phyloP scores from a whole-genome alignment of 2,888 invertebrate species.

The Xestoiulus laeticollis region DNA sequence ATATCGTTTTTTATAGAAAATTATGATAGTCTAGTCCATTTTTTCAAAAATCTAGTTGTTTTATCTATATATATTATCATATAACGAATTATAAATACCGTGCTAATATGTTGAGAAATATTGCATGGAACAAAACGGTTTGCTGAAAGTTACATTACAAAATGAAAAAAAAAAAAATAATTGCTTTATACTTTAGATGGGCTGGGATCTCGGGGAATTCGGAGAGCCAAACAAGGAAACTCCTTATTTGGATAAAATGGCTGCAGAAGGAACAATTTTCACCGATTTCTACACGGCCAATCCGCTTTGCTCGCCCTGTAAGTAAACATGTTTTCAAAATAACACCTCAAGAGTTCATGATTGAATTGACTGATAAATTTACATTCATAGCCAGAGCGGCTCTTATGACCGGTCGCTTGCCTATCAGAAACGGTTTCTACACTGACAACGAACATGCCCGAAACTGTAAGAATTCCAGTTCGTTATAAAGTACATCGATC shows the following conservation, averaged over 20 bases:
- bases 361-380: background rate
- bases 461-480: constrained; percentile 61
- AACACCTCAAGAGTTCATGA: background rate
- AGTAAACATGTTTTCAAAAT: constrained; percentile 58
- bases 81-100: too few species aligned
- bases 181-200: constrained; percentile 63
- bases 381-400: constrained; percentile 63
- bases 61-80: too few species aligned
- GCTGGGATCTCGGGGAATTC: constrained; percentile 66
- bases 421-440: constrained; percentile 67
- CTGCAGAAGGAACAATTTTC: constrained; percentile 65
- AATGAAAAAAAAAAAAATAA: too few species aligned
- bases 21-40: too few species aligned
- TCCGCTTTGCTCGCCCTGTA: constrained; percentile 67
- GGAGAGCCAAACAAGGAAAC: constrained; percentile 67
- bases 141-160: too few species aligned
- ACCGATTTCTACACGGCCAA: constrained; percentile 66
- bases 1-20: too few species aligned
- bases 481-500: background rate
- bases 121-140: too few species aligned
- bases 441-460: constrained; percentile 64
- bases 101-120: too few species aligned
- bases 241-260: constrained; percentile 66
- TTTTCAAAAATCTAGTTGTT: too few species aligned
- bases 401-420: constrained; percentile 65